Percentiles rank a stretch among this genome's conserved stretches.
Conservation (phyloP, 2,888 invertebrate genomes). For the Caradrina clavipalpis region DNA sequence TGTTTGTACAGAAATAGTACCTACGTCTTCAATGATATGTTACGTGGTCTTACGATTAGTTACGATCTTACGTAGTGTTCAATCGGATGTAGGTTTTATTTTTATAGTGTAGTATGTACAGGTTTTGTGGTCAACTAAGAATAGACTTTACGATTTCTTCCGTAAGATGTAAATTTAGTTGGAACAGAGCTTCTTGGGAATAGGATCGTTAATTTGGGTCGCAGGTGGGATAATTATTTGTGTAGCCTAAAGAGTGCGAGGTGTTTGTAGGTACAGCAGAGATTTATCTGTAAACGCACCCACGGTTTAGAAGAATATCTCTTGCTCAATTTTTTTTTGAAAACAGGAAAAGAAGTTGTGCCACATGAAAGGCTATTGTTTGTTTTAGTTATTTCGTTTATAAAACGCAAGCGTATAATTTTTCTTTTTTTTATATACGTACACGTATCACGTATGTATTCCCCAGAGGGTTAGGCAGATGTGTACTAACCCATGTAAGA, state of each 20-base stretch:
- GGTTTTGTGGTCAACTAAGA: constrained; percentile 17
- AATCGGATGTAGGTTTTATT: constrained; percentile 42
- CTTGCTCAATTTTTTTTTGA: constrained; percentile 4
- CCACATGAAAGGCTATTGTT: constrained; percentile 24
- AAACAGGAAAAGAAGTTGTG: constrained; percentile 9
- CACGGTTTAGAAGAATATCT: constrained; percentile 31
- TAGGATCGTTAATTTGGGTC: constrained; percentile 35
- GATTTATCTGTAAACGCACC: constrained; percentile 39
- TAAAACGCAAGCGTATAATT: constrained; percentile 1
- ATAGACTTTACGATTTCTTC: constrained; percentile 36
- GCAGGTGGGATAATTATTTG: constrained; percentile 41
- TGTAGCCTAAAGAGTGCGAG: neutral
- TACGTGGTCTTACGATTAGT: constrained; percentile 48
- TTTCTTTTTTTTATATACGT: neutral
- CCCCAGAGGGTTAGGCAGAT: too few species aligned
- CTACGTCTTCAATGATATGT: constrained; percentile 44
- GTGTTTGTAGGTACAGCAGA: constrained; percentile 28
- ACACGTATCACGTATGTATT: too few species aligned
- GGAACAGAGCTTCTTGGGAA: constrained; percentile 15
- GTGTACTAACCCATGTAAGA: too few species aligned
- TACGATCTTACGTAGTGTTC: constrained; percentile 29
- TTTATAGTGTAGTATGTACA: constrained; percentile 11
- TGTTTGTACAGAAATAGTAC: constrained; percentile 46
- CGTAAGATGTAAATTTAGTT: constrained; percentile 28
- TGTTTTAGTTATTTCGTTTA: constrained; percentile 20